Conservation (phyloP, 2,797 vertebrate genomes). For the Meriones psammophilus region DNA sequence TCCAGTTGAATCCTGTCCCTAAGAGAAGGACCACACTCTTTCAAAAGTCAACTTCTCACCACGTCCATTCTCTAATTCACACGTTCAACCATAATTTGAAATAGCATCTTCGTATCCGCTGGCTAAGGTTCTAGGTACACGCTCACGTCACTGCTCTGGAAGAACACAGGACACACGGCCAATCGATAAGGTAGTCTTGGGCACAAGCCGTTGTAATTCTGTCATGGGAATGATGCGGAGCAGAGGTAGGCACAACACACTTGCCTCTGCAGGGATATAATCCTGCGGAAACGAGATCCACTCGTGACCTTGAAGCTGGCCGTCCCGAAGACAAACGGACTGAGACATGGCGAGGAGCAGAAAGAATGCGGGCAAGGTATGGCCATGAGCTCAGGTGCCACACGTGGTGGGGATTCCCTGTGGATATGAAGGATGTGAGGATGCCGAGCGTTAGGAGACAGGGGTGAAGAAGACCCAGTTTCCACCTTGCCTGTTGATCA, state of each 20-base stretch:
- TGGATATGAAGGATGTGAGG: neutral
- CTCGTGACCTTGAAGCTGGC: neutral
- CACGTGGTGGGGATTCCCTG: rapidly evolving
- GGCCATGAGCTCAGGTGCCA: rapidly evolving
- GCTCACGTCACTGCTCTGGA: neutral
- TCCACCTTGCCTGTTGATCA: neutral
- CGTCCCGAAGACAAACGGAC: neutral
- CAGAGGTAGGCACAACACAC: neutral
- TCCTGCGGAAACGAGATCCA: neutral
- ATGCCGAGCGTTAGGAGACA: neutral
- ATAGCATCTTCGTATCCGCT: neutral
- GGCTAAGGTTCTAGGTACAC: neutral
- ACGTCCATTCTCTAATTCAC: neutral
- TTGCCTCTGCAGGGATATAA: neutral
- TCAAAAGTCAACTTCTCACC: neutral
- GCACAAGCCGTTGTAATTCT: neutral
- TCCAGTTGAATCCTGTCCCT: neutral
- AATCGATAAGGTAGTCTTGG: neutral
- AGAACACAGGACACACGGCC: neutral
- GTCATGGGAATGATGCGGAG: neutral
- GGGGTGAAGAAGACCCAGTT: neutral
- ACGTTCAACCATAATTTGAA: neutral
- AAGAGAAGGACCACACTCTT: neutral
- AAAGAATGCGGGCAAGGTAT: rapidly evolving
- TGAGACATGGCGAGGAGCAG: neutral